Percentiles rank a stretch among this genome's conserved stretches.
phyloP scores from a whole-genome alignment of 2,888 invertebrate genomes.

The Sphaerophoria rueppellii region DNA sequence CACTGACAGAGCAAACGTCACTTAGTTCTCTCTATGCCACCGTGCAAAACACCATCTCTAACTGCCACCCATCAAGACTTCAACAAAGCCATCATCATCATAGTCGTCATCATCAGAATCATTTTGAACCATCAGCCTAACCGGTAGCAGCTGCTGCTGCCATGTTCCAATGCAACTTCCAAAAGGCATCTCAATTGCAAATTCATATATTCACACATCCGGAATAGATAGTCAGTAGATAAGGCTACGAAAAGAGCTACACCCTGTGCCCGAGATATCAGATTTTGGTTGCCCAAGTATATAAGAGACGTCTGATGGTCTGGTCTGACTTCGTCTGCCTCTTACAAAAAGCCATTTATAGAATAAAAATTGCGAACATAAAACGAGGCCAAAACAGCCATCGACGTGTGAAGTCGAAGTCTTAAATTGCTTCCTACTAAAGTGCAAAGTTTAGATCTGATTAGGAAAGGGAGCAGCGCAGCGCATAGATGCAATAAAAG shows the following conservation, averaged over 20 bases:
- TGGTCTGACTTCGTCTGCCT: constrained; percentile 17
- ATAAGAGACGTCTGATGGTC: constrained; percentile 64
- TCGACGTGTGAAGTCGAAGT: constrained; percentile 69
- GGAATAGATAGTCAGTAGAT: constrained; percentile 72
- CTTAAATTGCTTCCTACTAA: constrained; percentile 69
- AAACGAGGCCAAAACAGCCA: constrained; percentile 64
- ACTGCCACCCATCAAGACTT: background rate
- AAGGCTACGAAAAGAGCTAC: constrained; percentile 70
- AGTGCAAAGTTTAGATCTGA: constrained; percentile 72
- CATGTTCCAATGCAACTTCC: no score
- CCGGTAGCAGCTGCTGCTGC: constrained; percentile 49
- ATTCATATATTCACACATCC: constrained; percentile 73
- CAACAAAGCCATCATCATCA: constrained; percentile 17
- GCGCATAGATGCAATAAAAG: constrained; percentile 62
- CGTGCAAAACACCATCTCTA: constrained; percentile 44
- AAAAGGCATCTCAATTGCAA: constrained; percentile 64
- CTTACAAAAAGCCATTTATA: background rate
- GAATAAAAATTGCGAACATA: constrained; percentile 14
- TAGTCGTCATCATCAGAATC: constrained; percentile 28
- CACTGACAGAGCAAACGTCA: constrained; percentile 31
- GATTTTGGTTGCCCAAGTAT: constrained; percentile 59
- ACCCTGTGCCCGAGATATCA: constrained; percentile 62
- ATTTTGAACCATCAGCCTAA: constrained; percentile 40
- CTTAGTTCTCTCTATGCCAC: constrained; percentile 44
- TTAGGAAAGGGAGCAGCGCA: constrained; percentile 51